Base-by-base conservation (phyloP, 2,888 invertebrate species). In the Cheilosia vulpina region DNA sequence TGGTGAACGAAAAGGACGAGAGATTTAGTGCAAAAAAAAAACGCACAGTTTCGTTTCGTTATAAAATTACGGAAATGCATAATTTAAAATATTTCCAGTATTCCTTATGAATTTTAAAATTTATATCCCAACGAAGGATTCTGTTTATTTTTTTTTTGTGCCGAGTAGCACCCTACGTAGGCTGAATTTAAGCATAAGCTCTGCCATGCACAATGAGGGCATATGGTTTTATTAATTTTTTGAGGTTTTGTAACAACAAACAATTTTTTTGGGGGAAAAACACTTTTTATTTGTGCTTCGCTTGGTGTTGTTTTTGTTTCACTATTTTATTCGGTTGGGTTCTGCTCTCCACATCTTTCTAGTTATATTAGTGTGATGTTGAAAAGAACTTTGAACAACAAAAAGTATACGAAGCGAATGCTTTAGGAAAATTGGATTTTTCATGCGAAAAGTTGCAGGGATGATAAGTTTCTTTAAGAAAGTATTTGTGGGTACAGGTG, bases 61-160 rank as follows among this genome's bases (percentile, higher is more conserved):
- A 85, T 81, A 80, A 76, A 85, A 81, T 81, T 77, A 81, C 85
- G 81, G 81, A 85, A 85, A 76, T 85, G 76, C 80, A 85, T 85
- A 85, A 85, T 85, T 85, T 85, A 85, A 81, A 85, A 85, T 81
- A 85, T 85, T 85, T 81, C 19, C 81, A 62, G 68, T 57, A 63
- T 85, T 85, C 72, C 85, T 85, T 85, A 85, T 85, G 85, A 85
- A 85, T 85, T 85, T 85, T 85, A 77, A 85, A 81, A 81, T 81
- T 68, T 78, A 83, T 79, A 83, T 62, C 62, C 60, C 52, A 71
- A 9, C 34, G 27, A 73, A 21, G 47, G 31, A 21, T 31, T 45
- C 9, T 19, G 15, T 31, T 43, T 21, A 52, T 52, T 24, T 24
- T 43, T 27, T 31, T 65, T 50, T 34, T 21, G 13, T 45, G 17